A percentile compares a stretch with the other conserved stretches of the same genome.
Conservation (phyloP, 2,113 vertebrate genomes). For the Archocentrus centrarchus region DNA sequence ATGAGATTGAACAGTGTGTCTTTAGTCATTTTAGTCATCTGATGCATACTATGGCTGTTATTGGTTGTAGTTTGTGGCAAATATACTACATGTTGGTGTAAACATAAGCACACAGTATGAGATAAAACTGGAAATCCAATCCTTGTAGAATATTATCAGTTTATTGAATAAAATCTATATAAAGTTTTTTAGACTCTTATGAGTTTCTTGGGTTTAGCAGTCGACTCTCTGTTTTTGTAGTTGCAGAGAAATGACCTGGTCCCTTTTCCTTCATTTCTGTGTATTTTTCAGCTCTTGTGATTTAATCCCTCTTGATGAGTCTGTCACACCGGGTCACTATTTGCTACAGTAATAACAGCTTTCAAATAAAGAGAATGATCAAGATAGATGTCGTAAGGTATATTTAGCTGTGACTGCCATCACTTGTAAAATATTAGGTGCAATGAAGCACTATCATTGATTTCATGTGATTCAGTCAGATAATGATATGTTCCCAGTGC, state of each 20-base stretch:
- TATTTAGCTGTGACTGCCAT: conserved; percentile 63
- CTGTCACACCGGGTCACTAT: conserved; percentile 50
- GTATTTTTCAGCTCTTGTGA: conserved; percentile 32
- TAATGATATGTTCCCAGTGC: conserved; percentile 58
- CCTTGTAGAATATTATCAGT: conserved; percentile 52
- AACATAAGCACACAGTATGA: conserved; percentile 14
- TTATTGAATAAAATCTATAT: conserved; percentile 61
- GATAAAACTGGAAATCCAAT: conserved; percentile 56
- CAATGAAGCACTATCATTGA: conserved; percentile 67
- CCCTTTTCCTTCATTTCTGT: not conserved
- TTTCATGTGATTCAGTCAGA: conserved; percentile 53
- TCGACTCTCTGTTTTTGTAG: conserved; percentile 23
- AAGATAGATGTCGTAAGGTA: conserved; percentile 55
- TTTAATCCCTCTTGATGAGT: conserved; percentile 57
- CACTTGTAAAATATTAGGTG: conserved; percentile 66
- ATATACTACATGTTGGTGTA: conserved; percentile 30
- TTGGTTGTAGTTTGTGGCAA: conserved; percentile 49
- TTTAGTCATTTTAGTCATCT: conserved; percentile 52
- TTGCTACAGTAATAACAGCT: conserved; percentile 64
- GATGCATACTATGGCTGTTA: conserved; percentile 38
- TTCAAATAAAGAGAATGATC: conserved; percentile 59
- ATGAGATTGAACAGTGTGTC: conserved; percentile 51
- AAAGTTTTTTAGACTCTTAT: conserved; percentile 34
- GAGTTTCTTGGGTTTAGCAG: conserved; percentile 53
- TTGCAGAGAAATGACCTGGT: conserved; percentile 30